Conservation (phyloP, 2,888 invertebrate species). For the Gisinianus flammeolus region DNA sequence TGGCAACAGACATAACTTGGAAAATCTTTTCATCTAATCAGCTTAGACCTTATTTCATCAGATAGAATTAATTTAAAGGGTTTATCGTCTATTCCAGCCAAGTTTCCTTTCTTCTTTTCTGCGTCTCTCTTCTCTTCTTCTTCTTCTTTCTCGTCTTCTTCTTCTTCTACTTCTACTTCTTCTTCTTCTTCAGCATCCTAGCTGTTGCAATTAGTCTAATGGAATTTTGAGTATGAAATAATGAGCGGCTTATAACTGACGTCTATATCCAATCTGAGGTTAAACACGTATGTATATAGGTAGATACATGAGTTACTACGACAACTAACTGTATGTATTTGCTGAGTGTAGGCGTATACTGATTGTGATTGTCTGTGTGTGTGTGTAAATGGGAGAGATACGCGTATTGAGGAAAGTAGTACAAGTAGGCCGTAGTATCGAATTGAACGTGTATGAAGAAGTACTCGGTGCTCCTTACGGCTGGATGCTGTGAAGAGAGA, state of each 20-base stretch:
- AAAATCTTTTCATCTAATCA: slow-evolving; percentile 28
- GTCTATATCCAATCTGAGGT: neutral
- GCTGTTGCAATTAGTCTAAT: slow-evolving; percentile 42
- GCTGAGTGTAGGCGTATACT: neutral
- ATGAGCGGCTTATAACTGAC: slow-evolving; percentile 30
- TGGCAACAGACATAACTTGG: too few relatives aligned
- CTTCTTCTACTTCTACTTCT: too few relatives aligned
- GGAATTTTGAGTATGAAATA: slow-evolving; percentile 41
- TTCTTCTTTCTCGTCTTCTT: neutral
- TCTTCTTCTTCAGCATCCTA: neutral
- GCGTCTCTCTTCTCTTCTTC: neutral
- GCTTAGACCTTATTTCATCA: slow-evolving; percentile 24
- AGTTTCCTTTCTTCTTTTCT: slow-evolving; percentile 9
- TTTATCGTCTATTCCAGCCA: slow-evolving; percentile 22
- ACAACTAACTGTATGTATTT: neutral
- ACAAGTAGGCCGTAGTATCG: neutral
- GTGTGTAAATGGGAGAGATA: neutral
- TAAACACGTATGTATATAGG: neutral
- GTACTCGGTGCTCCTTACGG: neutral
- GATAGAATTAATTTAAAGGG: slow-evolving; percentile 27
- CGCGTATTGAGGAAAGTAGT: neutral
- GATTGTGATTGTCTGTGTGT: neutral
- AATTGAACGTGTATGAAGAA: neutral
- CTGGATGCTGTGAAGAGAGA: too few relatives aligned
- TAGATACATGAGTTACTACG: neutral